Conservation (phyloP, 2,113 vertebrate genomes). For the Spizaetus ornatus region DNA sequence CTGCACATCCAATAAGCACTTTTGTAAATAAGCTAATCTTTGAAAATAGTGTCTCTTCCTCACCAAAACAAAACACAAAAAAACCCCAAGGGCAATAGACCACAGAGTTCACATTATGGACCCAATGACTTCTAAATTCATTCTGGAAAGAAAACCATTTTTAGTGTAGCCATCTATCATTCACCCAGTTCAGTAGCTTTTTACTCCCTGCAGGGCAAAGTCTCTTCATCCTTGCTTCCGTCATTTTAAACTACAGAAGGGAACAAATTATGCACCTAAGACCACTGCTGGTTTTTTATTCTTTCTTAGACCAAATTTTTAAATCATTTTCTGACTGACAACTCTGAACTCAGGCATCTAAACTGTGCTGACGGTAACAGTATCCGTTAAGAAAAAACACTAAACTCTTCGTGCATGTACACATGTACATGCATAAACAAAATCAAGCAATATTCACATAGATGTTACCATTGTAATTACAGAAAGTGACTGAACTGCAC, state of each 20-base stretch:
- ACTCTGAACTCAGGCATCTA: neutral
- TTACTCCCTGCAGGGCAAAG: slow-evolving; percentile 9
- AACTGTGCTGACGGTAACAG: neutral
- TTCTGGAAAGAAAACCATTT: slow-evolving; percentile 11
- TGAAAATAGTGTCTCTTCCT: neutral
- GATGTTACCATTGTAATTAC: neutral
- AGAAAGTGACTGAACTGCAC: neutral
- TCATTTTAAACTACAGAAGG: slow-evolving; percentile 6
- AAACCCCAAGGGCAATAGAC: neutral
- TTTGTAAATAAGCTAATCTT: neutral
- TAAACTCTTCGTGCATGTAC: neutral
- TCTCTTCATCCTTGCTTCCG: neutral
- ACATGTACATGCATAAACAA: neutral
- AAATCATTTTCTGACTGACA: neutral
- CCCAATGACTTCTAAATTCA: neutral
- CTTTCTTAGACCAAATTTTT: neutral
- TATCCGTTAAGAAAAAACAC: neutral
- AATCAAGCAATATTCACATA: neutral
- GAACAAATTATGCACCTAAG: neutral
- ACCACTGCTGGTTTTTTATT: neutral
- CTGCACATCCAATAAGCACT: neutral
- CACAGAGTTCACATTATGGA: neutral
- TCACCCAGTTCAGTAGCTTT: slow-evolving; percentile 6
- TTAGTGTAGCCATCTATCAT: slow-evolving; percentile 20
- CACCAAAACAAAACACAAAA: neutral